Evolutionary conservation across 2,113 vertebrate genomes (phyloP), one percentile per base, ranked within the genome.

Genomic region (Suncus etruscus): DNA sequence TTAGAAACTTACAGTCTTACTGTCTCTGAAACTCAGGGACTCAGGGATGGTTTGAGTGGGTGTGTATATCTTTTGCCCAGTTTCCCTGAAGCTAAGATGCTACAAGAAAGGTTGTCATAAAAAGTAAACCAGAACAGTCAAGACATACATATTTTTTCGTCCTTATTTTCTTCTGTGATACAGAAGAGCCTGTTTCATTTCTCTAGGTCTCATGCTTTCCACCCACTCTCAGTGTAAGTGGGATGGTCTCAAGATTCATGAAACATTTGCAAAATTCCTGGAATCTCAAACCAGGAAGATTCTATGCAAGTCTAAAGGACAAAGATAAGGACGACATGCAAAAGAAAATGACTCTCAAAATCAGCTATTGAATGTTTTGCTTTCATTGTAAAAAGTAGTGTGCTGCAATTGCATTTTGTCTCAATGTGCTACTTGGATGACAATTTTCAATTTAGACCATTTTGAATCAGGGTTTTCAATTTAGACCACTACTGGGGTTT

Each of bases 251-350:
- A 84, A 78, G 88, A 80, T 91, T 92, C 76, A 68, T 5, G 83
- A 47, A 93, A 93, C 50, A 31, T 54, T 88, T 93, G 83, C 65
- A 93, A 85, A 80, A 93, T 93, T 95, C 80, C 86, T 94, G 88
- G 83, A 76, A 94, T 94, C 94, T 90, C 87, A 86, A 86, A 83
- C 32, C 25, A 50, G 73, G 31, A 87, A 92, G 83, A 2, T 78
- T 87, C 51, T 65, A 8, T 15, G 48, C 20, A 72, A 77, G 31
- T 8, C 8, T 29, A 31, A 58, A 86, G 48, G 73, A 85, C 86
- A 91, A 92, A 91, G 50, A 29, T 66, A 75, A 69, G 50, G 51
- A 39, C 72, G 77, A 2, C 3, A 20, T 20, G 58, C 58, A 87
- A 31, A 45, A 45, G 47, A 72, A 32, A 39, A 72, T 12, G 31